Evolutionary conservation across 2,888 invertebrate species (phyloP).

Genomic region (Erebia ligea): DNA sequence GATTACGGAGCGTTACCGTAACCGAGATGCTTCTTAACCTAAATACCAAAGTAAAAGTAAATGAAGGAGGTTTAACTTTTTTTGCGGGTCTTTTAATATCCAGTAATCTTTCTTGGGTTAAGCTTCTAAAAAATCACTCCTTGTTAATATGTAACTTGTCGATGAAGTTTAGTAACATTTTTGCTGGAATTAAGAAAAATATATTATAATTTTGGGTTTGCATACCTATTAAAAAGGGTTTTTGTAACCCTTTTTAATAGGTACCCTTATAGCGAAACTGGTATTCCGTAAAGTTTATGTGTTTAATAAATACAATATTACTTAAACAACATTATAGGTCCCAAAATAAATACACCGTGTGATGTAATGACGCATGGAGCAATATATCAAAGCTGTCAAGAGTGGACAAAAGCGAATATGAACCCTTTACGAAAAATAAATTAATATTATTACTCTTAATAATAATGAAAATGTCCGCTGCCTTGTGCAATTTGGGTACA

Average conservation of each 20-base stretch:
- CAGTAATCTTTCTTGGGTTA: too few relatives aligned
- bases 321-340: conserved; percentile 9
- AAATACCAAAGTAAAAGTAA: conserved; percentile 11
- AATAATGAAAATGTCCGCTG: conserved; percentile 36
- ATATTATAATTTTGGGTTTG: background rate
- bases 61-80: background rate
- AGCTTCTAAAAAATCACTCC: too few relatives aligned
- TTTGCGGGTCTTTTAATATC: background rate
- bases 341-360: conserved; percentile 28
- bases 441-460: conserved; percentile 32
- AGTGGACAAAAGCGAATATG: conserved; percentile 55
- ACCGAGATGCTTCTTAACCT: conserved; percentile 17
- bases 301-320: background rate
- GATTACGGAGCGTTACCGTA: conserved; percentile 25
- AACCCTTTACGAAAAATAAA: conserved; percentile 49
- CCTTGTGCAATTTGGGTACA: conserved; percentile 44
- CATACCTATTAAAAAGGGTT: background rate
- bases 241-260: too few relatives aligned
- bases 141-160: too few relatives aligned
- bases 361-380: conserved; percentile 29
- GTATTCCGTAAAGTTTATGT: background rate
- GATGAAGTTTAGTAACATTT: background rate
- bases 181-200: background rate
- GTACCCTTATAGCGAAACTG: background rate
- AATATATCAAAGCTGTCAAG: conserved; percentile 44